Evolutionary conservation across 2,888 invertebrate genomes (phyloP).

Genomic region (Salticus scenicus): DNA sequence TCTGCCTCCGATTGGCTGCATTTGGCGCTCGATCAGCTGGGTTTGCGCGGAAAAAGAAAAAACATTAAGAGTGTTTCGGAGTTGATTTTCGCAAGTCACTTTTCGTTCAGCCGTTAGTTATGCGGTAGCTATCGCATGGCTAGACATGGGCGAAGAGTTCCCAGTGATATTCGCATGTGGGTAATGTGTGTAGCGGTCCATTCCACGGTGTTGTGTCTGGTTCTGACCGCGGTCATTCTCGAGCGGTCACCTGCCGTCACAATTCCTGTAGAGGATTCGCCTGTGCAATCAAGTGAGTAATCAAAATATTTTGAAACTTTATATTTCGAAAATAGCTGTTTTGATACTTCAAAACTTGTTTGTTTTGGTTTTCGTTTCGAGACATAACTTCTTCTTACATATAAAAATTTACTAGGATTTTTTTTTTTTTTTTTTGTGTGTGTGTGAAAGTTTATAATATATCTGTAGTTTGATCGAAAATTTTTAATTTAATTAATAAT

Average conservation of each 20-base stretch:
- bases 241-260: not conserved
- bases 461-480: no score
- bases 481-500: no score
- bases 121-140: slow-evolving; percentile 38
- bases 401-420: no score
- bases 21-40: slow-evolving; percentile 18
- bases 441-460: no score
- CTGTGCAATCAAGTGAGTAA: slow-evolving; percentile 24
- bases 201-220: not conserved
- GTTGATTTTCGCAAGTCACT: not conserved
- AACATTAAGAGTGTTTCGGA: not conserved
- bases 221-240: slow-evolving; percentile 9
- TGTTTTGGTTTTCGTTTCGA: no score
- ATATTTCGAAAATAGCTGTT: no score
- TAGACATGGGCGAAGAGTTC: slow-evolving; percentile 23
- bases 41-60: not conserved
- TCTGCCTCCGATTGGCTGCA: slow-evolving; percentile 4
- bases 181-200: slow-evolving; percentile 6
- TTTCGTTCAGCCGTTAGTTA: slow-evolving; percentile 12
- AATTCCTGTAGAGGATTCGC: not conserved
- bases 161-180: slow-evolving; percentile 17
- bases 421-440: no score
- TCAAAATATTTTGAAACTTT: no score
- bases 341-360: no score
- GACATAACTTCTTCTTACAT: no score